Base-by-base conservation (phyloP, 2,888 invertebrate species). In the Cylloceria caligata region DNA sequence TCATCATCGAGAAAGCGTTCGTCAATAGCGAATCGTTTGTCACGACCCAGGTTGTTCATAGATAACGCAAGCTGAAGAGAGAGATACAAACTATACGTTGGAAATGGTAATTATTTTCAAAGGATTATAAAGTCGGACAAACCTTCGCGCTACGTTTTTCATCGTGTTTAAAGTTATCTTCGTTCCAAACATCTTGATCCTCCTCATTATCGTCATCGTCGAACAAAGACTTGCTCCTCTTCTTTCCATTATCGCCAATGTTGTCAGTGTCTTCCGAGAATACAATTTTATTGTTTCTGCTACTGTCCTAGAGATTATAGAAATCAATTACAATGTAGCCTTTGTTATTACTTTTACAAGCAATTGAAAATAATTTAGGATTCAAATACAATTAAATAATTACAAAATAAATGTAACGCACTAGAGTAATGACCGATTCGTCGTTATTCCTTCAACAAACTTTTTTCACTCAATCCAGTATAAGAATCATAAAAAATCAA, bases 1-100 rank as follows among this genome's bases (percentile, higher is more conserved):
- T 94, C 94, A 64, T 94, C 94, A 65, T 96, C 95, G 67, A 95
- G 93, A 92, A 97, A 97, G 85, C 96, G 94, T 87, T 95, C 94
- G 93, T 97, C 96, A 88, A 97, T 93, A 85, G 93, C 93, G 93
- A 97, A 97, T 89, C 97, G 94, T 88, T 95, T 94, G 93, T 97
- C 97, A 90, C 96, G 95, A 90, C 96, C 96, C 93, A 94, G 95
- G 88, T 94, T 94, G 62, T 95, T 94, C 94, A 97, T 96, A 86
- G 97, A 94, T 92, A 95, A 94, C 91, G 96, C 93, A 87, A 96
- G 93, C 95, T 96, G 16, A 27, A 34, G 85, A 60, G n/a, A n/a
- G 91, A 85, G 65, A 73, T 68, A 68, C 65, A 72, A 69, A 65
- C 39, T 36, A 71, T 47, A n/a, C 11, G 45, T 71, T 80, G 47